phyloP scores from a whole-genome alignment of 23 tunicate genomes.

The Styela plicata region DNA sequence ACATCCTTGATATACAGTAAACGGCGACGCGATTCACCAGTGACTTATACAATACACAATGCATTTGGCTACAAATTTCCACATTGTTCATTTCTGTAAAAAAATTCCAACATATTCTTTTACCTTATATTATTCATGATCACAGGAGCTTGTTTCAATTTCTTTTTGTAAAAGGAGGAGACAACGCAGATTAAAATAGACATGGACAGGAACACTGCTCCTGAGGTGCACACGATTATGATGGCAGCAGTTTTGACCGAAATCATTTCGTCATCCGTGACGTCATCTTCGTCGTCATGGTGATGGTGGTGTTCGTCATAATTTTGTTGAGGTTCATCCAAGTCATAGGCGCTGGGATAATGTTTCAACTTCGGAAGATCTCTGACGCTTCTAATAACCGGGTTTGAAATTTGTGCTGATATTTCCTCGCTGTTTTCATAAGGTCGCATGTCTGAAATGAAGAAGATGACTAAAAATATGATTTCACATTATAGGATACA shows the following conservation, averaged over 20 bases:
- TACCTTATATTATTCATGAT: background rate
- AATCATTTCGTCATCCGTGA: background rate
- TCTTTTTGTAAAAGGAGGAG: constrained; percentile 10
- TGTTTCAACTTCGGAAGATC: background rate
- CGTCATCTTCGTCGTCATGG: background rate
- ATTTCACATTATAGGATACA: too few species aligned
- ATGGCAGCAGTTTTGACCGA: constrained; percentile 30
- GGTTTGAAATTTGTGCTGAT: background rate
- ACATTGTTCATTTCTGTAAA: background rate
- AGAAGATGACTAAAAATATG: too few species aligned
- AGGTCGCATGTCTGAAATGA: background rate
- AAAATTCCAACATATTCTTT: background rate
- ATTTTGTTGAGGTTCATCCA: background rate
- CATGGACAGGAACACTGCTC: constrained; percentile 49
- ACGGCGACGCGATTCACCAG: background rate
- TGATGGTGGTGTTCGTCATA: background rate
- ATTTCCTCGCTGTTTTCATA: constrained; percentile 7
- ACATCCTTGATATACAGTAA: too few species aligned
- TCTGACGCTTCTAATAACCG: background rate
- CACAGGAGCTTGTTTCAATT: background rate
- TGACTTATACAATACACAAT: background rate
- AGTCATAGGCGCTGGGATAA: background rate
- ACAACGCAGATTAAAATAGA: constrained; percentile 41
- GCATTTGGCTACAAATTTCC: background rate
- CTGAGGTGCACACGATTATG: constrained; percentile 27